phyloP scores from a whole-genome alignment of 1,140 invertebrate species.

The Amphibalanus amphitrite region DNA sequence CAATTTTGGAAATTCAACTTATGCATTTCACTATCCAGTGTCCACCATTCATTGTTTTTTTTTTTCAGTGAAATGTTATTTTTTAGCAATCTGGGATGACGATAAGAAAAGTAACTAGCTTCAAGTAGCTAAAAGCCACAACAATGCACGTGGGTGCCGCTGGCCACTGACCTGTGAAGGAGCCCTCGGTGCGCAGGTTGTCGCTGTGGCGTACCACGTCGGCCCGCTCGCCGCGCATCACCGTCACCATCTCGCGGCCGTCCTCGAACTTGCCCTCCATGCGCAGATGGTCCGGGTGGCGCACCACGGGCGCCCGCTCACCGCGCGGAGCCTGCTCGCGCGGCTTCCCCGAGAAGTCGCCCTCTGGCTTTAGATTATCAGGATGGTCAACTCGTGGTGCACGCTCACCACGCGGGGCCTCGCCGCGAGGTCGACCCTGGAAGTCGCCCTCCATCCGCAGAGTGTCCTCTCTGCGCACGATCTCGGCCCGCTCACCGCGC shows the following conservation, averaged over 20 bases:
- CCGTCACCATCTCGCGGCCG: conserved; percentile 6
- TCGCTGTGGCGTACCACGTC: conserved; percentile 22
- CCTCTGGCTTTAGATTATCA: conserved; percentile 39
- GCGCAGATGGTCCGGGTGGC: conserved; percentile 35
- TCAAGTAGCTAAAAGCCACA: too few species aligned
- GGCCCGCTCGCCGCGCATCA: conserved; percentile 24
- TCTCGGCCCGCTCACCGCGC: conserved; percentile 8
- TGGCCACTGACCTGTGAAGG: conserved; percentile 27
- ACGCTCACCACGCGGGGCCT: conserved; percentile 29
- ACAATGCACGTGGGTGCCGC: too few species aligned
- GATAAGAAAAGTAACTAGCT: too few species aligned
- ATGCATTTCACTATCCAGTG: too few species aligned
- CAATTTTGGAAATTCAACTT: too few species aligned
- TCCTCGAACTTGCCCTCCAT: conserved; percentile 25
- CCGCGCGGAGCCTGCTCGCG: conserved; percentile 17
- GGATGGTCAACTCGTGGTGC: conserved; percentile 25
- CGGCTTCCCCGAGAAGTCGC: conserved; percentile 30
- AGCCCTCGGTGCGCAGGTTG: conserved; percentile 21
- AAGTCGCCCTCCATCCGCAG: conserved; percentile 26
- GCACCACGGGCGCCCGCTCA: conserved; percentile 29
- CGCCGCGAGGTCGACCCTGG: conserved; percentile 23
- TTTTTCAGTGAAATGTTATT: too few species aligned
- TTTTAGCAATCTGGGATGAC: too few species aligned
- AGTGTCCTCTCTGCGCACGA: conserved; percentile 24
- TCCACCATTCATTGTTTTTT: too few species aligned